Base-by-base conservation (phyloP, 2,797 vertebrate genomes). In the Orestias chungarensis region DNA sequence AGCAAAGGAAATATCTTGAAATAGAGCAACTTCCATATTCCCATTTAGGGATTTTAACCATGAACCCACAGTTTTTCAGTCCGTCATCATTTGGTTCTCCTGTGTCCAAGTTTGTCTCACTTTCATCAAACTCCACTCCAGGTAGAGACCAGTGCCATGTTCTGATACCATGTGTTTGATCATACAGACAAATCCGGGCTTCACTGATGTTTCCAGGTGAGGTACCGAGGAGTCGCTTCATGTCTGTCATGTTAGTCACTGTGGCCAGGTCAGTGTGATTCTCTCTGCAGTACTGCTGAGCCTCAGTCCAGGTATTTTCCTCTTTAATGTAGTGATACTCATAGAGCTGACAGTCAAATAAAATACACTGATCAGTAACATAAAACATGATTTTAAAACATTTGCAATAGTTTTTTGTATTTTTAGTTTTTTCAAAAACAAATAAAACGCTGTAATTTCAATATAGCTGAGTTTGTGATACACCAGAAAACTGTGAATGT, bases 21-120 rank as follows among this genome's bases (percentile, higher is more conserved):
- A 7, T 7, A 0, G 23, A 0, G 23, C 47, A 49, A 49, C 47
- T 9, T 8, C 10, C 6, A 49, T 50, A 23, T 0, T 0, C 0
- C 50, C 25, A 54, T 15, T 0, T 54, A 0, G 6, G 1, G 7
- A 2, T 6, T 52, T 17, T 0, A 15, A 6, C 0, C 25, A 54
- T 0, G 15, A 0, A 0, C 0, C 1, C 50, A 29, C 50, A 54
- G 14, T 54, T 29, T n/a, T n/a, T n/a, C n/a, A n/a, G n/a, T n/a
- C n/a, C n/a, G n/a, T 0, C 0, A 11, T 50, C 49, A 25, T 0
- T 1, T 1, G 47, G 47, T 49, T 49, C 47, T 49, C 23, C 23
- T 49, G 0, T 0, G 0, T 10, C 11, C 47, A 20, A 49, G 47
- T 49, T 49, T 25, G 49, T 50, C n/a, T 50, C 49, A 50, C 3